Conservation (phyloP, 2,888 invertebrate species). For the Calameuta pallipes region DNA sequence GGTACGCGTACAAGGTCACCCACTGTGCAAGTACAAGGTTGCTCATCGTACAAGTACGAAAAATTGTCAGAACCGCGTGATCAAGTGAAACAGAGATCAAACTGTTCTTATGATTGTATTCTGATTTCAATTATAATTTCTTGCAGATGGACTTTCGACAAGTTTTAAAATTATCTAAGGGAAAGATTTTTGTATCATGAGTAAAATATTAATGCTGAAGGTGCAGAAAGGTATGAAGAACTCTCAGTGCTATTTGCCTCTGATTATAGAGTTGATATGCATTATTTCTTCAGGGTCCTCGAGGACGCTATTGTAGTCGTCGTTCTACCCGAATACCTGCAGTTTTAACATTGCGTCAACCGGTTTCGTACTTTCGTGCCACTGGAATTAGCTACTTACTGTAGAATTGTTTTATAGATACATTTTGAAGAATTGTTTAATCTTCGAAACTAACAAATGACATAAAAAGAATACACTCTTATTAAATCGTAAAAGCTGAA, state of each 20-base stretch:
- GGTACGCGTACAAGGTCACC: conserved; percentile 7
- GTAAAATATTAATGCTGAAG: neutral
- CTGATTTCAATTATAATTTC: neutral
- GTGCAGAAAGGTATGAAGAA: neutral
- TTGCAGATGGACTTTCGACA: too few relatives aligned
- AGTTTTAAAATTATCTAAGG: neutral
- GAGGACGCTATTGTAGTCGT: neutral
- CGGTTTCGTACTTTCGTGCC: neutral
- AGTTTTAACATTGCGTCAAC: neutral
- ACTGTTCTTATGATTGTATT: neutral
- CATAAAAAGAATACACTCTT: too few relatives aligned
- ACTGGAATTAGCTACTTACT: neutral
- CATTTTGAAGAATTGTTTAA: neutral
- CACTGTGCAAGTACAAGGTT: neutral
- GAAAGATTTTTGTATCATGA: neutral
- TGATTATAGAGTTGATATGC: neutral
- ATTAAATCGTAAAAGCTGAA: neutral
- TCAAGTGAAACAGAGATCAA: neutral
- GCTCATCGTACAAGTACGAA: neutral
- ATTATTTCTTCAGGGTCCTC: neutral
- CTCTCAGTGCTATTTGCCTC: neutral
- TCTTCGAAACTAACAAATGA: neutral
- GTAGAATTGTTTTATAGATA: neutral
- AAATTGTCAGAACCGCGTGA: neutral
- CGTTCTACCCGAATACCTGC: conserved; percentile 1